Conservation (phyloP, 2,113 vertebrate species). For the human region GRCh38 chr12:128379001-128379500, state of each 20-base stretch:
- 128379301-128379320: neutral
- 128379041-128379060: no score
- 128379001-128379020: no score
- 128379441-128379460: fast-evolving
- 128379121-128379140: neutral
- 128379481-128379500: neutral
- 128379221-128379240: neutral
- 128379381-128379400: fast-evolving
- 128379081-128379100: no score
- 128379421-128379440: no score
- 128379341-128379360: fast-evolving
- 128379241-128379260: neutral
- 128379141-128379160: neutral
- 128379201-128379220: neutral
- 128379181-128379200: neutral
- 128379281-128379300: fast-evolving
- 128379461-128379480: fast-evolving
- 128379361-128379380: neutral
- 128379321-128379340: fast-evolving
- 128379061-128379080: no score
- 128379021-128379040: no score
- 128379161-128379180: fast-evolving
- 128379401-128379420: fast-evolving
- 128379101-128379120: no score
- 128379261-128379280: neutral